Evolutionary conservation across 37 sponge, comb jelly and placozoan genomes (phyloP).

Genomic region (Beroe ovata): DNA sequence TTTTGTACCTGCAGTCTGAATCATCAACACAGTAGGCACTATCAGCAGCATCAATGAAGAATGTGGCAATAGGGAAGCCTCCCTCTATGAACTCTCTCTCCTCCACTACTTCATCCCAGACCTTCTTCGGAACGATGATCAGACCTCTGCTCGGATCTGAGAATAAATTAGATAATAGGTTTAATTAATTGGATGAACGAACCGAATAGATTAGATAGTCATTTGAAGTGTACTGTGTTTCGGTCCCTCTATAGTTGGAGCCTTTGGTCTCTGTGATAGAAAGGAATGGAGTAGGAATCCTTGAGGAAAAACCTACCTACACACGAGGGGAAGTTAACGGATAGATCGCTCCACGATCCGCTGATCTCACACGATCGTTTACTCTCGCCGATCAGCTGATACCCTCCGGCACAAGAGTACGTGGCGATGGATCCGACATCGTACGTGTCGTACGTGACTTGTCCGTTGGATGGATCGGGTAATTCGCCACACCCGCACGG

Average conservation of each 20-base stretch:
- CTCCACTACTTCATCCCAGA: conserved; percentile 25
- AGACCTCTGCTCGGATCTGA: conserved; percentile 21
- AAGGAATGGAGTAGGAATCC: too few relatives aligned
- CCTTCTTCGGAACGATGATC: conserved; percentile 40
- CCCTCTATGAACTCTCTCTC: conserved; percentile 51
- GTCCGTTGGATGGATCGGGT: conserved; percentile 6
- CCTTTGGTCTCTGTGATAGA: too few relatives aligned
- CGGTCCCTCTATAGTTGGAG: too few relatives aligned
- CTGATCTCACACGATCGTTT: conserved; percentile 15
- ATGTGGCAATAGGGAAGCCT: conserved; percentile 61
- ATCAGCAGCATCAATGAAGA: conserved; percentile 29
- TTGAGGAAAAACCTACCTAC: conserved; percentile 7
- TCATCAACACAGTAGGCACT: conserved; percentile 55
- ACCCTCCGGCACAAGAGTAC: conserved; percentile 18
- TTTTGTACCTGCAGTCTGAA: conserved; percentile 23
- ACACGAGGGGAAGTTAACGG: conserved; percentile 21
- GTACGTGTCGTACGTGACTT: conserved; percentile 2
- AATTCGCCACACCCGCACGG: conserved; percentile 32
- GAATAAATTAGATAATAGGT: too few relatives aligned
- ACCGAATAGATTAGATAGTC: too few relatives aligned
- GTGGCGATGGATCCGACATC: conserved; percentile 11
- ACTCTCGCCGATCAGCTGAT: conserved; percentile 33
- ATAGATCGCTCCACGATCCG: conserved; percentile 25
- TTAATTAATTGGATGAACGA: too few relatives aligned
- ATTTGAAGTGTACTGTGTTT: too few relatives aligned